These are phyloP conservation scores for Apostichopus leukothele DNA, from an alignment of 53 echinoderm and acorn worm species.

Conservation along the genomic window DNA sequence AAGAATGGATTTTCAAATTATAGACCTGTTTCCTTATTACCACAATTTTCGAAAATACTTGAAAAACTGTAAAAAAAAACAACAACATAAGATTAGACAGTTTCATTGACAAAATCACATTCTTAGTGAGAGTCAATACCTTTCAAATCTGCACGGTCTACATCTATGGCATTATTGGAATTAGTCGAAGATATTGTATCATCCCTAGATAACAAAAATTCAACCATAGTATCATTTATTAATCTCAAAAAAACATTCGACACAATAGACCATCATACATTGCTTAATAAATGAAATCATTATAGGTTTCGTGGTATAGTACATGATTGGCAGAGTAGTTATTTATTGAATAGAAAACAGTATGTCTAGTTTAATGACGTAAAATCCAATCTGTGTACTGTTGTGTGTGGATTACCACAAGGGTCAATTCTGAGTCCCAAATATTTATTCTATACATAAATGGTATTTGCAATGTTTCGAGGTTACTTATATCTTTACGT, in stretches of 20 bases:
- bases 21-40: conserved; percentile 39
- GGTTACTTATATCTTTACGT: neutral
- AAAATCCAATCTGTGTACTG: neutral
- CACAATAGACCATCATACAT: neutral
- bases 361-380: neutral
- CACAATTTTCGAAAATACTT: conserved; percentile 47
- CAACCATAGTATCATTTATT: neutral
- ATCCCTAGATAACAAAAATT: neutral
- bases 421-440: too few species aligned
- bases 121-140: too few species aligned
- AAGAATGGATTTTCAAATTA: conserved; percentile 37
- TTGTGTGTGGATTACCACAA: neutral
- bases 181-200: neutral
- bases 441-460: too few species aligned
- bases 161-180: too few species aligned
- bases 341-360: neutral
- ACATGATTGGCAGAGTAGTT: neutral
- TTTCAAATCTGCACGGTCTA: too few species aligned
- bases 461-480: neutral
- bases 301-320: neutral
- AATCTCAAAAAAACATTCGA: neutral
- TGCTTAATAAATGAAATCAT: neutral
- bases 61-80: conserved; percentile 7
- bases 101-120: too few species aligned
- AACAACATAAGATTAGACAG: neutral